Base-by-base conservation (phyloP, 2,113 vertebrate species). In the Cacatua alba region DNA sequence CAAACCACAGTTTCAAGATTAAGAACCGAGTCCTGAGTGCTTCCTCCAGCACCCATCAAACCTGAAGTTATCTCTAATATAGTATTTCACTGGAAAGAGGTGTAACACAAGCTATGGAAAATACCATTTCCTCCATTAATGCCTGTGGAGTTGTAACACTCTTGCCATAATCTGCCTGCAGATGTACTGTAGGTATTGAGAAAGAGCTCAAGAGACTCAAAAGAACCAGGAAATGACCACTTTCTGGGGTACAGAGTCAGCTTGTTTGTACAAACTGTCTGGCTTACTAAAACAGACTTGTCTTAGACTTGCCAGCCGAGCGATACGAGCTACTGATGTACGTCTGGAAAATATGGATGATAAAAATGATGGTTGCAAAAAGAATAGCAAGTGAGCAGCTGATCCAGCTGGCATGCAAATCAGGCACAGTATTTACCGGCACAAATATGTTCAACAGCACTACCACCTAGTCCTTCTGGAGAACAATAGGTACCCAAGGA, bases 321-420 rank as follows among this genome's bases (percentile, higher is more conserved):
- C 43, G 4, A 77, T 95, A 90, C 14, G 46, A 96, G 79, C 79
- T 92, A 89, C 84, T 92, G 91, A 59, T 84, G 84, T 91, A 90
- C 0, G 90, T 80, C 95, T 96, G 93, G 88, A 96, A 95, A 96
- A 94, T 93, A 96, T 93, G 90, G 88, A 94, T 93, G 93, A 94
- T 90, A 95, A 96, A 93, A 95, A 94, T 67, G 63, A 90, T 16
- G 51, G 90, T 78, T 93, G 88, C 79, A 95, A 70, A 94, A 93
- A 78, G 90, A 96, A 96, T 60, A 96, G 92, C 75, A 95, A 96
- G 79, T 88, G 55, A 96, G 90, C 93, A 94, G 92, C 82, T 96
- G 93, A 93, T 95, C 92, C 93, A 97, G 93, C 92, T 96, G 94
- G 92, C 75, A 88, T 94, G 88, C 88, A 96, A 95, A 96, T 83